Evolutionary conservation across 2,888 invertebrate genomes (phyloP).

Genomic region (Atethmia centrago): DNA sequence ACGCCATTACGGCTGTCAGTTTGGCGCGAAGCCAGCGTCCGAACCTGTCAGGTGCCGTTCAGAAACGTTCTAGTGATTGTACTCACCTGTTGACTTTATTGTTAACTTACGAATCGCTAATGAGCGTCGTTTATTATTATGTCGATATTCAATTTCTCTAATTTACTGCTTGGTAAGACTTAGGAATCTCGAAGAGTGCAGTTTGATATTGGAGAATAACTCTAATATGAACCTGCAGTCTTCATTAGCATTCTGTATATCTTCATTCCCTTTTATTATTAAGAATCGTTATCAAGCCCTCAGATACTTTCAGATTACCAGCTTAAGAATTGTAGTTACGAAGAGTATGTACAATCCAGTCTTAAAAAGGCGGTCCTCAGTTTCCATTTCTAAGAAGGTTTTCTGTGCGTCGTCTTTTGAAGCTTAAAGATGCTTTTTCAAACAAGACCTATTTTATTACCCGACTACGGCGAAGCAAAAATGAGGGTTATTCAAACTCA

Average conservation of each 20-base stretch:
- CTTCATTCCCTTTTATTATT: not conserved
- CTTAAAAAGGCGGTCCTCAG: too few relatives aligned
- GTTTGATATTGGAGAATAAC: too few relatives aligned
- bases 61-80: conserved; percentile 62
- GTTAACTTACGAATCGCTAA: conserved; percentile 52
- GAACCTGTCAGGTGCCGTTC: conserved; percentile 64
- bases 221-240: not conserved
- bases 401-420: not conserved
- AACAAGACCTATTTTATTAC: not conserved
- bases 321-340: not conserved
- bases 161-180: not conserved
- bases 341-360: not conserved
- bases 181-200: too few relatives aligned
- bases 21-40: conserved; percentile 78
- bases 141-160: not conserved
- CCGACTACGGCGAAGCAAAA: too few relatives aligned
- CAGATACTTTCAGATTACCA: not conserved
- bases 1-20: conserved; percentile 73
- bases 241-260: not conserved
- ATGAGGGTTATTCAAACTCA: too few relatives aligned
- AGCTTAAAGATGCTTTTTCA: not conserved
- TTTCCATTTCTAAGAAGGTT: not conserved
- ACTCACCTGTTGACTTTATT: conserved; percentile 76
- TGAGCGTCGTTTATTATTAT: conserved; percentile 30
- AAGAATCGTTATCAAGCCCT: too few relatives aligned